phyloP scores from a whole-genome alignment of 2,113 vertebrate genomes.

The Aptenodytes patagonicus region DNA sequence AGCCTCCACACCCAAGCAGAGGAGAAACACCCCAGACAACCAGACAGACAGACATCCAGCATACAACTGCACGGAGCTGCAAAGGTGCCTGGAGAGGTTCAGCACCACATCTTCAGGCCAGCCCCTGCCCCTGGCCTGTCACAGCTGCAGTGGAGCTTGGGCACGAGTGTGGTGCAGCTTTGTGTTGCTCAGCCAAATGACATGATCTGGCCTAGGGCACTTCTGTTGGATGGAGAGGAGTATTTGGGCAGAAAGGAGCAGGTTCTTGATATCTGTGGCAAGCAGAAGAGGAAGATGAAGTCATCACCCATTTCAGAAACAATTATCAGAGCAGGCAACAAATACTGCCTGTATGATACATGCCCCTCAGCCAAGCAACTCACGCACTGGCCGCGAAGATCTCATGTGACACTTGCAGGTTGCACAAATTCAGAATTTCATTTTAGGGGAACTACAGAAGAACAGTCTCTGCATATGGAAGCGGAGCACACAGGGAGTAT shows the following conservation, averaged over 20 bases:
- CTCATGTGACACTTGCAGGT: background rate
- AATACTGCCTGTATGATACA: background rate
- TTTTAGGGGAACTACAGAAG: background rate
- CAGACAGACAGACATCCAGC: background rate
- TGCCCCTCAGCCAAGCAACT: background rate
- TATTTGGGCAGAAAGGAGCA: background rate
- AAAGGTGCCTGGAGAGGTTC: background rate
- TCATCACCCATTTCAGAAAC: conserved; percentile 12
- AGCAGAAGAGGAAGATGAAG: conserved; percentile 22
- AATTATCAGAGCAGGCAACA: background rate
- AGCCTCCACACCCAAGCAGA: background rate
- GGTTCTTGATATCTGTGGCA: background rate
- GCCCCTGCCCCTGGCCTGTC: background rate
- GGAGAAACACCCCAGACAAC: background rate
- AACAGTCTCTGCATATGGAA: background rate
- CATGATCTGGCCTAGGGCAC: accelerated
- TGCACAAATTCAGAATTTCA: background rate
- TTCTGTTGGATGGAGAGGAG: background rate
- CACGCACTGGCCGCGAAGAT: accelerated
- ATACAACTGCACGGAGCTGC: accelerated
- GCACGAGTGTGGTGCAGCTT: background rate
- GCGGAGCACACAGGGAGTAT: background rate
- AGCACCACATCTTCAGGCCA: background rate
- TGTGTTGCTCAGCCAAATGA: background rate
- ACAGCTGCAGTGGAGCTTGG: accelerated